Conservation (phyloP, 2,797 vertebrate species). For the Characodon lateralis region DNA sequence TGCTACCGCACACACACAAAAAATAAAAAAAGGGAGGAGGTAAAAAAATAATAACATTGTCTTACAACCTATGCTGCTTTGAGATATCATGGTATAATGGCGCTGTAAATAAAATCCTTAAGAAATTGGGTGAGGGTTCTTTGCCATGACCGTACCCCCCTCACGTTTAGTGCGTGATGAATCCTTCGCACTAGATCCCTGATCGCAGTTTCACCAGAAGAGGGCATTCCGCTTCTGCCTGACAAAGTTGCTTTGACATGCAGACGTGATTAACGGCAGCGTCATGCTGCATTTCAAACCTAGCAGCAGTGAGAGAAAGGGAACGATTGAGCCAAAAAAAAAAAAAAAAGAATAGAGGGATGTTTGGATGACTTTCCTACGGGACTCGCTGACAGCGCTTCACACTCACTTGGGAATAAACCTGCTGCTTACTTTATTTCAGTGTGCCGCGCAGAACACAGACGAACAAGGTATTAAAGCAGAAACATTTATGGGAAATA, state of each 20-base stretch:
- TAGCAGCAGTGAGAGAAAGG: conserved; percentile 40
- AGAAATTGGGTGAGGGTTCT: neutral
- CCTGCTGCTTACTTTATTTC: conserved; percentile 41
- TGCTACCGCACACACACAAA: too few species aligned
- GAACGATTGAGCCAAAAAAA: conserved; percentile 18
- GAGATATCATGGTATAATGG: neutral
- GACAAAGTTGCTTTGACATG: conserved; percentile 78
- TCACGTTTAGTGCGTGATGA: conserved; percentile 34
- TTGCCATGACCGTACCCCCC: conserved; percentile 4
- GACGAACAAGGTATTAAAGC: conserved; percentile 24
- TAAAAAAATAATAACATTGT: neutral
- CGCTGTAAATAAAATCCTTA: neutral
- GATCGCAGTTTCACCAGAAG: conserved; percentile 81
- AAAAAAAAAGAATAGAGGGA: conserved; percentile 33
- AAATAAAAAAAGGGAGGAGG: too few species aligned
- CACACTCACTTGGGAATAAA: conserved; percentile 54
- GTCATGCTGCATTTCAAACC: conserved; percentile 56
- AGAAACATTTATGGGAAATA: conserved; percentile 47
- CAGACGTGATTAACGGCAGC: conserved; percentile 73
- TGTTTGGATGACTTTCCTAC: conserved; percentile 41
- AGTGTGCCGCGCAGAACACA: conserved; percentile 58
- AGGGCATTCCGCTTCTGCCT: conserved; percentile 82
- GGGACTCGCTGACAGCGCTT: conserved; percentile 35
- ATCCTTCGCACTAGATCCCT: conserved; percentile 43
- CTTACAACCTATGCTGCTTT: neutral